These are phyloP conservation scores for Montipora efflorescens DNA, from an alignment of 64 coral and sea anemone species.

Conservation along the genomic window DNA sequence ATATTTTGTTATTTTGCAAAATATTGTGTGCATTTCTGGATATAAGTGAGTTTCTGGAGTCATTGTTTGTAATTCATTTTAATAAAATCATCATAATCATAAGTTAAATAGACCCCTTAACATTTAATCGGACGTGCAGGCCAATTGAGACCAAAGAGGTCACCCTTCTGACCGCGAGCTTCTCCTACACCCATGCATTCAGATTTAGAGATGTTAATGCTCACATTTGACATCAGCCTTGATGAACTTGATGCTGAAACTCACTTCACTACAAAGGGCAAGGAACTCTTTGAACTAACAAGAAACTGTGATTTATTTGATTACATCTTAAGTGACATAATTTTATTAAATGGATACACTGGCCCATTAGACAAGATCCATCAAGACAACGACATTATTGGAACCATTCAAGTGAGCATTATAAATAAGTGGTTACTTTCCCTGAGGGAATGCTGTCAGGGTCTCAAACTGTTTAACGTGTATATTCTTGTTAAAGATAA, in stretches of 20 bases:
- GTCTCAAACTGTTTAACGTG: slow-evolving; percentile 65
- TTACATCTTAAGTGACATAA: slow-evolving; percentile 40
- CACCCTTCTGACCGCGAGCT: no score
- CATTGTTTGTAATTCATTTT: no score
- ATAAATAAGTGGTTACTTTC: slow-evolving; percentile 63
- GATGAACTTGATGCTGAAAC: slow-evolving; percentile 51
- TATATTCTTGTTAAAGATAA: slow-evolving; percentile 56
- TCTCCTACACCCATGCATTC: no score
- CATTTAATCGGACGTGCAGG: no score
- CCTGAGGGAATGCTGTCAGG: slow-evolving; percentile 63
- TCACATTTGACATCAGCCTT: slow-evolving; percentile 12
- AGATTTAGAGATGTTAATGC: neutral
- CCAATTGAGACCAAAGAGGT: no score
- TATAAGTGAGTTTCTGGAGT: no score
- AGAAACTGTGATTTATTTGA: slow-evolving; percentile 38
- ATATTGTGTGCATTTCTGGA: no score
- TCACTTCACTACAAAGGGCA: slow-evolving; percentile 38
- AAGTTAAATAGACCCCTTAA: no score
- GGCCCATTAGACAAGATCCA: slow-evolving; percentile 63
- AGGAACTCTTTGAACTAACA: slow-evolving; percentile 45
- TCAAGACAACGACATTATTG: slow-evolving; percentile 53
- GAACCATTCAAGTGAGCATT: slow-evolving; percentile 72
- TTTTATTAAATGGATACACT: slow-evolving; percentile 78
- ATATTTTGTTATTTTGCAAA: no score
- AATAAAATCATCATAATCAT: no score